Percentiles rank a stretch among this genome's conserved stretches.
These are phyloP conservation scores for Porphyrio hochstetteri DNA, from an alignment of 2,113 vertebrate species.

Conservation along the genomic window DNA sequence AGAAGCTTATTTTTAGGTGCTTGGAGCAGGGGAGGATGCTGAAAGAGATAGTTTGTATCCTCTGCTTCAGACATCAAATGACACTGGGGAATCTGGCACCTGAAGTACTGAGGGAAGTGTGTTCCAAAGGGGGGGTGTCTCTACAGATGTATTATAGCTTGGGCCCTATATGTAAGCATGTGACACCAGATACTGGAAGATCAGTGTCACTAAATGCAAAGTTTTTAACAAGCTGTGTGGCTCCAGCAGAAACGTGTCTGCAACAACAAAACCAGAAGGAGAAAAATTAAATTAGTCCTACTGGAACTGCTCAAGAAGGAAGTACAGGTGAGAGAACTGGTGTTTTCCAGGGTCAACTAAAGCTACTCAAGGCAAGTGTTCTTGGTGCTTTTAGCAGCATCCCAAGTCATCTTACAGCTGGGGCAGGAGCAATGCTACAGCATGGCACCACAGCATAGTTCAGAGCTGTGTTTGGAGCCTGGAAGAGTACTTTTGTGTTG, in stretches of 20 bases:
- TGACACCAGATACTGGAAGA: not conserved
- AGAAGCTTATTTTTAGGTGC: not conserved
- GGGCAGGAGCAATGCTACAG: not conserved
- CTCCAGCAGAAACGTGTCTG: not conserved
- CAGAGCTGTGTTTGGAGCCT: not conserved
- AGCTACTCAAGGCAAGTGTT: not conserved
- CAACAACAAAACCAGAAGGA: not conserved
- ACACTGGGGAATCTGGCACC: fast-evolving
- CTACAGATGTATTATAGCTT: not conserved
- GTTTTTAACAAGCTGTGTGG: not conserved
- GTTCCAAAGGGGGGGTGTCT: not conserved
- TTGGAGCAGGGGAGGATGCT: not conserved
- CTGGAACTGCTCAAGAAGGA: not conserved
- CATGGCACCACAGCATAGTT: not conserved
- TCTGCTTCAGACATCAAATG: not conserved
- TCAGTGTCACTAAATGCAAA: not conserved
- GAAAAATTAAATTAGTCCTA: not conserved
- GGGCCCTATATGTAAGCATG: not conserved
- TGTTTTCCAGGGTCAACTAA: not conserved
- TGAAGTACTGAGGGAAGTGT: not conserved
- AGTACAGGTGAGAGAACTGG: not conserved
- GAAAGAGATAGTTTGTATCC: not conserved
- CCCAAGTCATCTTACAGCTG: not conserved
- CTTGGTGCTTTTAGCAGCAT: not conserved
- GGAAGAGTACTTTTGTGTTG: not conserved